phyloP scores from a whole-genome alignment of 1,140 invertebrate species.

The Tetramorium simillimum region DNA sequence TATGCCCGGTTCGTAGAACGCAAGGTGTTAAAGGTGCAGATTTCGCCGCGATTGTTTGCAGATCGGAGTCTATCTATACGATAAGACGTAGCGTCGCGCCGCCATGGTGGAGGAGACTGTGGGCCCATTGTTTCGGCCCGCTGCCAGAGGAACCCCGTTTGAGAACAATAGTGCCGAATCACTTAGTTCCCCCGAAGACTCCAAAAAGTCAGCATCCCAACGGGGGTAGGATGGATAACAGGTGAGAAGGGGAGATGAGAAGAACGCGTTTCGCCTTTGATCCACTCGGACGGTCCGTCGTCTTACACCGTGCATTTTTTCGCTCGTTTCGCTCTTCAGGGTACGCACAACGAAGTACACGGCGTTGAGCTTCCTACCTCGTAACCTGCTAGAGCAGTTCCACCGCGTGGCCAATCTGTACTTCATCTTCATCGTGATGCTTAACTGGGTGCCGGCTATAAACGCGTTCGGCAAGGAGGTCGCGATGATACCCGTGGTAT shows the following conservation, averaged over 20 bases:
- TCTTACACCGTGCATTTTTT: neutral
- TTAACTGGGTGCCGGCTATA: constrained; percentile 97
- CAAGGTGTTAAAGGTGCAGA: neutral
- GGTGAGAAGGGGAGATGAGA: constrained; percentile 69
- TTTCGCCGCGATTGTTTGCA: constrained; percentile 48
- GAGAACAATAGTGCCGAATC: constrained; percentile 92
- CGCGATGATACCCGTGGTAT: constrained; percentile 96
- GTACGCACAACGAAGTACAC: constrained; percentile 99
- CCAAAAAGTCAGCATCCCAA: constrained; percentile 94
- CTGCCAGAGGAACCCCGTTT: constrained; percentile 89
- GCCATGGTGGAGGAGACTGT: constrained; percentile 89
- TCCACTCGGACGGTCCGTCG: neutral
- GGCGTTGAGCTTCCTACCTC: constrained; percentile 96
- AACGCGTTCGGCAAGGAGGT: constrained; percentile 99
- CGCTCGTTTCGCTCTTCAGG: constrained; percentile 79
- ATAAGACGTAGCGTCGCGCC: constrained; percentile 90
- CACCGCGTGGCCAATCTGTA: constrained; percentile 99
- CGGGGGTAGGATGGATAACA: constrained; percentile 91
- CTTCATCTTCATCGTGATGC: constrained; percentile 98
- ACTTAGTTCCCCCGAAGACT: constrained; percentile 91
- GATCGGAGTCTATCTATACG: constrained; percentile 95
- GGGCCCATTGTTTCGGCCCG: constrained; percentile 86
- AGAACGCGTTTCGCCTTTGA: neutral
- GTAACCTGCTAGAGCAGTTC: constrained; percentile 99
- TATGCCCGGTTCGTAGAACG: neutral